These are phyloP conservation scores for Itoplectis maculator DNA, from an alignment of 2,888 invertebrate genomes.

Conservation along the genomic window DNA sequence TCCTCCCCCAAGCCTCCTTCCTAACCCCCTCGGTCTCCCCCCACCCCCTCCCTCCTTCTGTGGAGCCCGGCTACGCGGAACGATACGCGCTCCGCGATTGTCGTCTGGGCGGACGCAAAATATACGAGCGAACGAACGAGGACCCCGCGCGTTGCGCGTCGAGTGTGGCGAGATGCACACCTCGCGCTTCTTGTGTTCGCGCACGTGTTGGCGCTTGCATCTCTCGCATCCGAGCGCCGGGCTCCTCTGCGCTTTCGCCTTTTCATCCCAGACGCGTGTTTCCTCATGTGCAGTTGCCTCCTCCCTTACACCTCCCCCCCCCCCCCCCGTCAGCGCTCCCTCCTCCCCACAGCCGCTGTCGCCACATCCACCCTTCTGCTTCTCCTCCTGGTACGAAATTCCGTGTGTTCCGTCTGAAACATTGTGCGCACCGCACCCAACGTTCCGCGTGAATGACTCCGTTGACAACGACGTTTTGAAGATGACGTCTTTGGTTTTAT, in stretches of 20 bases:
- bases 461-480: not conserved
- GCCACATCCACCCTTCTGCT: too few species aligned
- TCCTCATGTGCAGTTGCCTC: not conserved
- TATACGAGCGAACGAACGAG: constrained; percentile 17
- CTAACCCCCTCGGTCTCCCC: too few species aligned
- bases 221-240: not conserved
- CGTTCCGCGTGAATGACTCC: not conserved
- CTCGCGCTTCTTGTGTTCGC: not conserved
- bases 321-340: too few species aligned
- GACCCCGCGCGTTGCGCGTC: too few species aligned
- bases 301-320: not conserved
- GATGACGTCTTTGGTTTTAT: not conserved
- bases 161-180: constrained; percentile 3
- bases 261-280: constrained; percentile 28
- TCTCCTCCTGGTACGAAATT: not conserved
- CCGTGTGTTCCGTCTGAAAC: constrained; percentile 1
- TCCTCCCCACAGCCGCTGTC: too few species aligned
- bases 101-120: constrained; percentile 25
- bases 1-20: too few species aligned
- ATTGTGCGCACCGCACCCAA: not conserved
- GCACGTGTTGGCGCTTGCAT: not conserved
- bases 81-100: constrained; percentile 21
- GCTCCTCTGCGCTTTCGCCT: constrained; percentile 1
- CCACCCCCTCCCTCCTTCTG: too few species aligned
- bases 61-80: not conserved